Evolutionary conservation across 2,797 vertebrate species (phyloP), one percentile per base, ranked within the genome.

Genomic region (Labroides dimidiatus): DNA sequence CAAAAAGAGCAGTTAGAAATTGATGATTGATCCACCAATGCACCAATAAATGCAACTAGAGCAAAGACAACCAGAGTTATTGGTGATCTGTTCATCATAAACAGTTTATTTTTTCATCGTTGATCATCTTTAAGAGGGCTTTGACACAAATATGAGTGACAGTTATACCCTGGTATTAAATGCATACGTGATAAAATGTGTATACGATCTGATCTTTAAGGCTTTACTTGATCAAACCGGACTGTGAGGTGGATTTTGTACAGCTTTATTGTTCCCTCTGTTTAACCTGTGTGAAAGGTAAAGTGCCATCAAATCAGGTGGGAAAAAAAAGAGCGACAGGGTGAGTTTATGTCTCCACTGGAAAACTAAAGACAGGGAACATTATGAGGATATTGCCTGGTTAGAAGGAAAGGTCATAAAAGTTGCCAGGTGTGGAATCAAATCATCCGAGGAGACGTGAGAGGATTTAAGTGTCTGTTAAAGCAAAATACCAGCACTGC

Each of bases 381-480:
- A 68, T 87, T 77, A 85, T 76, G 4, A 19, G 54, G 73, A 84
- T 78, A 84, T 79, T 75, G 73, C 75, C 72, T 67, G 75, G 69
- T 86, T 82, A 76, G 75, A 82, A 49, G 49, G 41, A 87, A 82
- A 86, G 81, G 81, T 86, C 81, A 77, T 91, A 88, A 89, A 90
- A 87, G 74, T 80, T 79, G 61, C 75, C 76, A 85, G 85, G 86
- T 87, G 84, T 77, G 78, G 75, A 91, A 85, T 89, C 65, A 82
- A 89, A 89, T 90, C 82, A 84, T 87, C 77, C 50, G 63, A 70
- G 81, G 51, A 82, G 78, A 84, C 60, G 57, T 78, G 80, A 72
- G 68, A 60, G 68, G 78, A 81, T 81, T 84, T 85, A 84, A 89
- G 84, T 79, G 71, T 83, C 85, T 69, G 79, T 78, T 80, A 52